Conservation (phyloP, 2,113 vertebrate species). For the Cygnus atratus region DNA sequence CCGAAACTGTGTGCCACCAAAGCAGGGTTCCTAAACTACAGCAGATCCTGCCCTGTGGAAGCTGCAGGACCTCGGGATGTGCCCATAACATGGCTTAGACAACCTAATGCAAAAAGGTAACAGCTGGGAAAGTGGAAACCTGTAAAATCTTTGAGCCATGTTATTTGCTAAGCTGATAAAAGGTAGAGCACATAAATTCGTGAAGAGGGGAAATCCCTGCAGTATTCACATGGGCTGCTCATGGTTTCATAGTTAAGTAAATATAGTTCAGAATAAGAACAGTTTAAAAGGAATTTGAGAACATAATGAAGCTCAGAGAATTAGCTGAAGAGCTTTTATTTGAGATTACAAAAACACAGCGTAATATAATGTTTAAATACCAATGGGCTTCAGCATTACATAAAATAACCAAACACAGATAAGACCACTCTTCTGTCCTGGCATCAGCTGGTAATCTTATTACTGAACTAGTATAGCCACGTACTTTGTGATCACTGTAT, state of each 20-base stretch:
- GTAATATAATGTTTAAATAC: slow-evolving; percentile 46
- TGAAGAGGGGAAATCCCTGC: slow-evolving; percentile 41
- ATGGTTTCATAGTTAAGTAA: slow-evolving; percentile 41
- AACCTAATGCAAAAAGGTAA: background rate
- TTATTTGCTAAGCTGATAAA: slow-evolving; percentile 65
- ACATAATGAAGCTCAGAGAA: slow-evolving; percentile 43
- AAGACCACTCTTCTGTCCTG: slow-evolving; percentile 6
- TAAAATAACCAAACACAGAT: slow-evolving; percentile 44
- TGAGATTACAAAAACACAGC: slow-evolving; percentile 35
- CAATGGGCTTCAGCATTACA: background rate
- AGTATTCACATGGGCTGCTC: slow-evolving; percentile 16
- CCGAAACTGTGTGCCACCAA: no score
- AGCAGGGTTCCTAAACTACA: background rate
- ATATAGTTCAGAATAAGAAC: slow-evolving; percentile 35
- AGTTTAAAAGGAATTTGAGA: slow-evolving; percentile 45
- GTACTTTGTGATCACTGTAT: background rate
- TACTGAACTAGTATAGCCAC: slow-evolving; percentile 20
- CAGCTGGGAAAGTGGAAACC: slow-evolving; percentile 34
- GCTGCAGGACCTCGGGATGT: background rate
- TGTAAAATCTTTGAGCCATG: slow-evolving; percentile 38
- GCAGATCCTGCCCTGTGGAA: background rate
- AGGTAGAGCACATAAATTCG: slow-evolving; percentile 11
- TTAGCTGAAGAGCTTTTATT: slow-evolving; percentile 38
- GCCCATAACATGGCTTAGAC: background rate
- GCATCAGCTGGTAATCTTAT: background rate